Percentiles rank a stretch among this genome's conserved stretches.
These are phyloP conservation scores for Lathronympha strigana DNA, from an alignment of 2,888 invertebrate genomes.

Conservation along the genomic window DNA sequence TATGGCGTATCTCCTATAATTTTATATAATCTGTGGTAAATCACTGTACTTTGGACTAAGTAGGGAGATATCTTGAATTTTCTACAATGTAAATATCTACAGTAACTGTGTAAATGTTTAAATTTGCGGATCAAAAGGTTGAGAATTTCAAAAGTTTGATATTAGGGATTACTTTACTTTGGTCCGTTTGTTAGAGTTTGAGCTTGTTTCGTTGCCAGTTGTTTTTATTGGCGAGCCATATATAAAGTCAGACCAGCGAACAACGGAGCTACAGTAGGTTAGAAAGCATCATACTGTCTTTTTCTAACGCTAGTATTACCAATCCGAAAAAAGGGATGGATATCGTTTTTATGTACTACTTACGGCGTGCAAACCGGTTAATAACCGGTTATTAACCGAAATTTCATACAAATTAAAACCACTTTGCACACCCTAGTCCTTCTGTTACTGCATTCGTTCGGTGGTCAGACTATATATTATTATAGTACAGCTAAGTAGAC, in stretches of 20 bases:
- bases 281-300: too few relatives aligned
- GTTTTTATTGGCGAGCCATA: background rate
- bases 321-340: too few relatives aligned
- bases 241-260: background rate
- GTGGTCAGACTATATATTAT: too few relatives aligned
- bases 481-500: too few relatives aligned
- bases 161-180: conserved; percentile 23
- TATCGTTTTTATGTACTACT: too few relatives aligned
- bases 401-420: background rate
- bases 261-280: too few relatives aligned
- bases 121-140: conserved; percentile 25
- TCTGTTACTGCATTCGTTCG: too few relatives aligned
- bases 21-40: background rate
- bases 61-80: conserved; percentile 44
- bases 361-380: too few relatives aligned
- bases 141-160: conserved; percentile 20
- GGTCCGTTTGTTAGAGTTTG: conserved; percentile 18
- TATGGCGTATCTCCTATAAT: background rate
- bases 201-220: conserved; percentile 15
- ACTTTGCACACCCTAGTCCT: too few relatives aligned
- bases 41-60: conserved; percentile 9
- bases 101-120: conserved; percentile 26
- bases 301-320: too few relatives aligned
- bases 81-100: conserved; percentile 51
- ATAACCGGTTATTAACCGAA: too few relatives aligned